Evolutionary conservation across 2,888 invertebrate genomes (phyloP).

Genomic region (Cyaniris semiargus): DNA sequence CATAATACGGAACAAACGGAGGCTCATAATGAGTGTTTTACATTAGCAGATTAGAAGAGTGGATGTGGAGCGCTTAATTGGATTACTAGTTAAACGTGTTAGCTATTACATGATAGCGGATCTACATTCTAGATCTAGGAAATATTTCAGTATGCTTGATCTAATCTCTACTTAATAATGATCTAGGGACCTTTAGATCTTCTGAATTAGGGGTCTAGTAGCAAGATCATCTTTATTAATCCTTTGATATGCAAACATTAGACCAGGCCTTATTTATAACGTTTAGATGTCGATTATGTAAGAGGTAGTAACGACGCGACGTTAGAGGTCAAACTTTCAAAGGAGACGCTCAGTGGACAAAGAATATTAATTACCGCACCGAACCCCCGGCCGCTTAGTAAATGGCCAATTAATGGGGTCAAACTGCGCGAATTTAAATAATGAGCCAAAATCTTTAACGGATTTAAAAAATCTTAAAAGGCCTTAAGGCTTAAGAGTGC

Average conservation of each 20-base stretch:
- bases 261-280: not conserved
- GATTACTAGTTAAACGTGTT: constrained; percentile 30
- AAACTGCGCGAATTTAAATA: constrained; percentile 10
- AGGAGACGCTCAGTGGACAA: constrained; percentile 10
- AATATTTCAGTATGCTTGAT: not conserved
- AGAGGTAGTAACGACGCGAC: constrained; percentile 28
- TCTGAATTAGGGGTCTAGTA: not conserved
- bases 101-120: constrained; percentile 27
- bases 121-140: not conserved
- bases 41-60: constrained; percentile 26
- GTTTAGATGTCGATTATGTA: constrained; percentile 29
- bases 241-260: not conserved
- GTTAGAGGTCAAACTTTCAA: constrained; percentile 24
- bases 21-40: constrained; percentile 2
- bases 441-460: not conserved
- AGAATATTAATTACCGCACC: constrained; percentile 10
- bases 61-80: constrained; percentile 27
- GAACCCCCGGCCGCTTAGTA: not conserved
- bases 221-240: not conserved
- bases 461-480: not conserved
- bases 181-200: not conserved
- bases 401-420: constrained; percentile 17
- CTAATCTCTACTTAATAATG: not conserved
- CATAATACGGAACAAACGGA: constrained; percentile 17
- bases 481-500: not conserved